Evolutionary conservation across 2,797 vertebrate species (phyloP).

Genomic region (Crocidura indochinensis): DNA sequence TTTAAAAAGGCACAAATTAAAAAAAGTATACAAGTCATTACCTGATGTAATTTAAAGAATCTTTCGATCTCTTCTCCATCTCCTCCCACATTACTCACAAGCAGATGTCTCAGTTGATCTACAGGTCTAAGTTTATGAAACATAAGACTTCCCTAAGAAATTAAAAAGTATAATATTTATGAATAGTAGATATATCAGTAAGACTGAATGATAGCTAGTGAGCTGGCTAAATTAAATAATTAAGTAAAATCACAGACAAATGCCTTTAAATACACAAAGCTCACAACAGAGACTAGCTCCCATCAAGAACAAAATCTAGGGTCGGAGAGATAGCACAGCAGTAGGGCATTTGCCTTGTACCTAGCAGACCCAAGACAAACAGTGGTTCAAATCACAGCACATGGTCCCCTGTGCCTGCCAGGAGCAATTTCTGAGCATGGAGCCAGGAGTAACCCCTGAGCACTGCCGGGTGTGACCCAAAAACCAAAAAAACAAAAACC

Average conservation of each 20-base stretch:
- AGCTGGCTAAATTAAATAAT: background rate
- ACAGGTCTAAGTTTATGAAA: slow-evolving; percentile 98
- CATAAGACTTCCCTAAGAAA: slow-evolving; percentile 96
- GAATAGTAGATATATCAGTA: slow-evolving; percentile 45
- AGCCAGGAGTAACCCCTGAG: too few species aligned
- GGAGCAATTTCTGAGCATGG: too few species aligned
- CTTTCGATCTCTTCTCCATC: slow-evolving; percentile 98
- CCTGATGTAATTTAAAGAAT: slow-evolving; percentile 98
- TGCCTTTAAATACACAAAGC: slow-evolving; percentile 32
- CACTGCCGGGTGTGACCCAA: too few species aligned
- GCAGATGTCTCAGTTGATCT: slow-evolving; percentile 96
- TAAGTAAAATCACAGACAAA: slow-evolving; percentile 39
- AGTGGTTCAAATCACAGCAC: too few species aligned
- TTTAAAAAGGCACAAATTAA: too few species aligned
- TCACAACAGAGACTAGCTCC: background rate
- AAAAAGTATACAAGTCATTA: slow-evolving; percentile 82
- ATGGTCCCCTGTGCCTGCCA: too few species aligned
- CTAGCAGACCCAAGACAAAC: too few species aligned
- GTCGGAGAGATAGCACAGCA: too few species aligned
- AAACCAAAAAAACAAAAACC: too few species aligned
- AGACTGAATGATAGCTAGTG: background rate
- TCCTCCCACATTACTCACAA: slow-evolving; percentile 96
- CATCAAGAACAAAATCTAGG: too few species aligned
- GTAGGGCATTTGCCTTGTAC: too few species aligned
- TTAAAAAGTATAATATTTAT: slow-evolving; percentile 1